Percentiles rank a stretch among this genome's conserved stretches.
Evolutionary conservation across 2,113 vertebrate genomes (phyloP).

Genomic region (Odobenus rosmarus): DNA sequence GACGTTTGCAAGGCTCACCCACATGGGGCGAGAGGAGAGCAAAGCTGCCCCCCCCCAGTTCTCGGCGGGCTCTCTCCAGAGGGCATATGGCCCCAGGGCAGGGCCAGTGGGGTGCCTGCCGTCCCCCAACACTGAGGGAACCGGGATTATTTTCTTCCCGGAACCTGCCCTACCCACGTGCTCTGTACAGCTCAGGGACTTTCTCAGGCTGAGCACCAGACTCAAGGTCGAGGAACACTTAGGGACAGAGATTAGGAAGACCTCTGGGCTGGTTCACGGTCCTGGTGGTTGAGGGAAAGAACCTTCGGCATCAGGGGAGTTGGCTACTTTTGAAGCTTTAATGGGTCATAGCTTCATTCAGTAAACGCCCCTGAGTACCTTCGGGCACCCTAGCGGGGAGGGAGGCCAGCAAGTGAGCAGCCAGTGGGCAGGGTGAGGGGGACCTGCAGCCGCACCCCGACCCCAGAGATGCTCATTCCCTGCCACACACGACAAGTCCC

Average conservation of each 20-base stretch:
- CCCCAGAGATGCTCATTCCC: no score
- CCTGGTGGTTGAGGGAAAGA: not conserved
- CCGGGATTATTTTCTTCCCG: not conserved
- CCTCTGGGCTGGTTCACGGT: fast-evolving
- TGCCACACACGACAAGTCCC: no score
- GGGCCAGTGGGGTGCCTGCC: fast-evolving
- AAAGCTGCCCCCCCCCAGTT: not conserved
- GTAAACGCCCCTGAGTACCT: not conserved
- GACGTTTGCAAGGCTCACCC: not conserved
- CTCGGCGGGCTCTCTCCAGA: not conserved
- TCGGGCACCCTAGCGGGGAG: no score
- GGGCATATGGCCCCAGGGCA: not conserved
- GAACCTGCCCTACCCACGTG: fast-evolving
- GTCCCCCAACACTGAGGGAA: not conserved
- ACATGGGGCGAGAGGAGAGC: not conserved
- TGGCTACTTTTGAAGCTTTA: not conserved
- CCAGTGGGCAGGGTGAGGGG: fast-evolving
- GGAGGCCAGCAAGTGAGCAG: not conserved
- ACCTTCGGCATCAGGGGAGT: not conserved
- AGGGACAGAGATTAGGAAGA: not conserved
- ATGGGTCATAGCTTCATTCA: not conserved
- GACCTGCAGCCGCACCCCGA: no score
- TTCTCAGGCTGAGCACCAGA: not conserved
- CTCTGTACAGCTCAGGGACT: not conserved
- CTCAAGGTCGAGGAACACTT: fast-evolving